These are phyloP conservation scores for Gobius niger DNA, from an alignment of 2,113 vertebrate genomes.

Conservation along the genomic window DNA sequence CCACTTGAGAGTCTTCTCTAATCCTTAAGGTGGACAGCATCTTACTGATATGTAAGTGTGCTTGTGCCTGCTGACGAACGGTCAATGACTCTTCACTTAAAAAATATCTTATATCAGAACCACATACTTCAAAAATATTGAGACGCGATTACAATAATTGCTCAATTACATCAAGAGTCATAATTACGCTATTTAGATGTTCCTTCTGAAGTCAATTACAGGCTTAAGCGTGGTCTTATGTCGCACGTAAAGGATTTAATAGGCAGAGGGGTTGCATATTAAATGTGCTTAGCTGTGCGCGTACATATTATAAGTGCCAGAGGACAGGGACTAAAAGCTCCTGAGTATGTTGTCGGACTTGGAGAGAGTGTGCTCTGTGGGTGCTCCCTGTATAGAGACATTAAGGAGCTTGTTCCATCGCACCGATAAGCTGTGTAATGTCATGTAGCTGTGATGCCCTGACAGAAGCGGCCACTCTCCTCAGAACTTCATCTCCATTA, in stretches of 20 bases:
- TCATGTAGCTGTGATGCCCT: slow-evolving; percentile 47
- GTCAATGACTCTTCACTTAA: not conserved
- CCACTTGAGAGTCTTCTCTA: too few relatives aligned
- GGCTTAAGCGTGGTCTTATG: not conserved
- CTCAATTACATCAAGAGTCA: slow-evolving; percentile 1
- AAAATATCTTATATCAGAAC: not conserved
- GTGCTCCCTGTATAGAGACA: slow-evolving; percentile 56
- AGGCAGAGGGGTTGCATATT: slow-evolving; percentile 17
- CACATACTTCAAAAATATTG: not conserved
- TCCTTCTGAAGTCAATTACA: not conserved
- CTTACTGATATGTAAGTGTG: not conserved
- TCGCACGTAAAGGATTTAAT: not conserved
- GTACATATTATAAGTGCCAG: slow-evolving; percentile 27
- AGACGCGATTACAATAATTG: not conserved
- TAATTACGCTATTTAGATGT: slow-evolving; percentile 4
- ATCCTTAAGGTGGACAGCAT: not conserved
- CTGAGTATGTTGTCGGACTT: slow-evolving; percentile 20
- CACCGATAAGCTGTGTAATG: slow-evolving; percentile 68
- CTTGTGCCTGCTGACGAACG: not conserved
- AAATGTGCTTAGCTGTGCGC: slow-evolving; percentile 29
- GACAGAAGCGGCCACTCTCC: slow-evolving; percentile 57
- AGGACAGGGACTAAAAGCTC: slow-evolving; percentile 20
- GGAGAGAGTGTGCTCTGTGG: slow-evolving; percentile 1
- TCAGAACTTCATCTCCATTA: slow-evolving; percentile 69
- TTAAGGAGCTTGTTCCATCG: slow-evolving; percentile 66